Evolutionary conservation across 2,113 vertebrate genomes (phyloP), one percentile per base, ranked within the genome.

Genomic region (Oostethus manadensis): DNA sequence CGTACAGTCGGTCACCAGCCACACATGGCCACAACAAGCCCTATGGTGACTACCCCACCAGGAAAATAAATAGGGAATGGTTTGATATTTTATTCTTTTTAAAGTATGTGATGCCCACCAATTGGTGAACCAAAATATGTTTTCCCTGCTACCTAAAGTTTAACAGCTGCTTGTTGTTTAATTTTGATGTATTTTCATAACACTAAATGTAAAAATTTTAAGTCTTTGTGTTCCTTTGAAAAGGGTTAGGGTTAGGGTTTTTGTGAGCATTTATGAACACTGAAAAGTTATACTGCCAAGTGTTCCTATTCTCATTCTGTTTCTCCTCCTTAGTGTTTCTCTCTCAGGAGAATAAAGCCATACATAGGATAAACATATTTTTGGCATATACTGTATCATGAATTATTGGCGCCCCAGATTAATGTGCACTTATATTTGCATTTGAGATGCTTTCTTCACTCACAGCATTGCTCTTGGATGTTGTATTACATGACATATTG

Each of bases 351-450:
- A 73, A 70, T 78, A 73, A 76, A 81, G 56, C 78, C 76, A 79
- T 78, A 65, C 65, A 63, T 79, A 80, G 86, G 40, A 78, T 75
- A 76, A 87, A 79, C 77, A 83, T 86, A 82, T 86, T 84, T 78
- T 80, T 74, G 64, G 71, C 73, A 78, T 84, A 80, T 82, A 83
- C 82, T 77, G 77, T 72, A 63, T 76, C 78, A 87, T 81, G 78
- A 81, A 87, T 86, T 82, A 82, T 76, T 70, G 63, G 77, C 84
- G 62, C 75, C 84, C 77, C 10, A 44, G 78, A 78, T 86, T 79
- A 78, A 56, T 67, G 56, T 76, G 71, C 74, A 60, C 56, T 21
- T 50, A 63, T 63, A 83, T 88, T 86, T 84, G 73, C 77, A 86
- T 86, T 79, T 73, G 64, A 71, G 61, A 76, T 71, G 68, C 66